Evolutionary conservation across 1,140 invertebrate genomes (phyloP).

Genomic region (Solen grandis): DNA sequence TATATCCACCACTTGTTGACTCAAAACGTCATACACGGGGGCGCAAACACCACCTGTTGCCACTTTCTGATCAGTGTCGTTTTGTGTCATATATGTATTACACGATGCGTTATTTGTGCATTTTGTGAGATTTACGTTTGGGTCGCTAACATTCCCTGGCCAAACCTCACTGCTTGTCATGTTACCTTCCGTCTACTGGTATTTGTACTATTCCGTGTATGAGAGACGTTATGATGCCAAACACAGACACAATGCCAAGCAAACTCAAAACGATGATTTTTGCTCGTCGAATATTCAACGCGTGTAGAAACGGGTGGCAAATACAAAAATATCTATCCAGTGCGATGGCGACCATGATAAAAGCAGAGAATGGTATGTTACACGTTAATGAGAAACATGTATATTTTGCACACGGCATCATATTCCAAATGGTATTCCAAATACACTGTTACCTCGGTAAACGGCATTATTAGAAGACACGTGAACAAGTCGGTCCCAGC

Average conservation of each 20-base stretch:
- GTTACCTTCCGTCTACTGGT: background rate
- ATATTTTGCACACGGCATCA: constrained; percentile 77
- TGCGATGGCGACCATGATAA: constrained; percentile 80
- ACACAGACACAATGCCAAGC: constrained; percentile 65
- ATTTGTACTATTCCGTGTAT: constrained; percentile 50
- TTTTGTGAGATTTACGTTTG: background rate
- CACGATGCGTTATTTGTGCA: background rate
- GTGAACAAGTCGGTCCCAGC: constrained; percentile 78
- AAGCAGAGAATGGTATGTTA: constrained; percentile 77
- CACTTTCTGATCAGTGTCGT: background rate
- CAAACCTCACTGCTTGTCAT: background rate
- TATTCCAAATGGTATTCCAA: constrained; percentile 65
- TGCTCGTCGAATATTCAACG: constrained; percentile 71
- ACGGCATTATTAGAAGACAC: constrained; percentile 76
- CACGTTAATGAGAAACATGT: constrained; percentile 78
- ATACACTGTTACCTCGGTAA: constrained; percentile 73
- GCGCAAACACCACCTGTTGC: constrained; percentile 61
- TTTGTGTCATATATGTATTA: background rate
- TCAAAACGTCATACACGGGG: constrained; percentile 59
- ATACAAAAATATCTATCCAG: constrained; percentile 80
- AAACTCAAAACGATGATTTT: constrained; percentile 71
- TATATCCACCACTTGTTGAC: constrained; percentile 55
- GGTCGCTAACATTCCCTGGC: background rate
- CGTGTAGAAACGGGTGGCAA: constrained; percentile 76
- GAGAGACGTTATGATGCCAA: constrained; percentile 75